Conservation (phyloP, 2,888 invertebrate species). For the Acronicta leporina region DNA sequence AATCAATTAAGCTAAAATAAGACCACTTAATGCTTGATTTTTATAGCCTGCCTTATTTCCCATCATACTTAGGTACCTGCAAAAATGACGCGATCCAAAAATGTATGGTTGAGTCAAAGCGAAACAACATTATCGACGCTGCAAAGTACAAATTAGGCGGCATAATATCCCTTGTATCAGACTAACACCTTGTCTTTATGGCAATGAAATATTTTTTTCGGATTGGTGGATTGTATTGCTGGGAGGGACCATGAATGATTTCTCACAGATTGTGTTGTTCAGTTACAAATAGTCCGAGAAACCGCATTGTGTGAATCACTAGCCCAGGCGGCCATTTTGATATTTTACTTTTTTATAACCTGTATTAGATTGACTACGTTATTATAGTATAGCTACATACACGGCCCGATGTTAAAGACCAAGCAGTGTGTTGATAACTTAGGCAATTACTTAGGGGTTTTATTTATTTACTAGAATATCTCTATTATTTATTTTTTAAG, state of each 20-base stretch:
- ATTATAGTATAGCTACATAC: conserved; percentile 48
- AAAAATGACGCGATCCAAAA: conserved; percentile 71
- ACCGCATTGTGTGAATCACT: conserved; percentile 74
- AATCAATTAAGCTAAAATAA: conserved; percentile 66
- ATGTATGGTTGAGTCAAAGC: conserved; percentile 69
- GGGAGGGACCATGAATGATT: conserved; percentile 65
- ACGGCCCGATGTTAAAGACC: conserved; percentile 17
- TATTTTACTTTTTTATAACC: conserved; percentile 52
- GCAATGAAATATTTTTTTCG: conserved; percentile 68
- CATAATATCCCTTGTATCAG: conserved; percentile 64
- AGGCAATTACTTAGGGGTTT: conserved; percentile 24
- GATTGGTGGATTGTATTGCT: conserved; percentile 70
- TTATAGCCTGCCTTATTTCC: conserved; percentile 67
- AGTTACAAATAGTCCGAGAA: conserved; percentile 72
- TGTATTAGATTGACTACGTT: conserved; percentile 57
- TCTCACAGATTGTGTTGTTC: conserved; percentile 61
- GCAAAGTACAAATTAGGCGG: conserved; percentile 74
- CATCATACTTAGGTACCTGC: conserved; percentile 71
- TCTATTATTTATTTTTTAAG: conserved; percentile 14
- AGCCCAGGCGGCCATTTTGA: conserved; percentile 57
- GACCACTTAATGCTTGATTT: conserved; percentile 68
- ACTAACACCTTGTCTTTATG: conserved; percentile 69
- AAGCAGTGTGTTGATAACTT: conserved; percentile 37
- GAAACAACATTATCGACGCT: conserved; percentile 64
- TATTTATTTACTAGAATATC: conserved; percentile 19